phyloP scores from a whole-genome alignment of 2,113 vertebrate species.

The chimpanzee (Pan troglodytes) region NHGRI_mPanTro3-v2.1_pri NC_072402.2:81679001-81679500 shows the following conservation, averaged over 20 bases:
- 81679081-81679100: background rate
- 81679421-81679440: conserved; percentile 48
- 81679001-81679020: background rate
- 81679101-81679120: conserved; percentile 46
- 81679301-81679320: background rate
- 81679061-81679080: conserved; percentile 29
- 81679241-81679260: conserved; percentile 35
- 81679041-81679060: conserved; percentile 10
- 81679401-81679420: conserved; percentile 13
- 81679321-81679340: conserved; percentile 18
- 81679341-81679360: conserved; percentile 52
- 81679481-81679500: conserved; percentile 23
- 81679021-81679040: background rate
- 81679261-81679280: conserved; percentile 29
- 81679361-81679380: background rate
- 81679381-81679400: conserved; percentile 51
- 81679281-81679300: background rate
- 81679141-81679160: conserved; percentile 44
- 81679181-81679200: background rate
- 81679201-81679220: conserved; percentile 25
- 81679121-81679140: conserved; percentile 52
- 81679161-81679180: conserved; percentile 46
- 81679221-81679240: conserved; percentile 24
- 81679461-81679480: conserved; percentile 6
- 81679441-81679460: conserved; percentile 40